These are phyloP conservation scores for Caenorhabditis sp. DNA, from an alignment of 2,888 invertebrate genomes.

Conservation along the genomic window DNA sequence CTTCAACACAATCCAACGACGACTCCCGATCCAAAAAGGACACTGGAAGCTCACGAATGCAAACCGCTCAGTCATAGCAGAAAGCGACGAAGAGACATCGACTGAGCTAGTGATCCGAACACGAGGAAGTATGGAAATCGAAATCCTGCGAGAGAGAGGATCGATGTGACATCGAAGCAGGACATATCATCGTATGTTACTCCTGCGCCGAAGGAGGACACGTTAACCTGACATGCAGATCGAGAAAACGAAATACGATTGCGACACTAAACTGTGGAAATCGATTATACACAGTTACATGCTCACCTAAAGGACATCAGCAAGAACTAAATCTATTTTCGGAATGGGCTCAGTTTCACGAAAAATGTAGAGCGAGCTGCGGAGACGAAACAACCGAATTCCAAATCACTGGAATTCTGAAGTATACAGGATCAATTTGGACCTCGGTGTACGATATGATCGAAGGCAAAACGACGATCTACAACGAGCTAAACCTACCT, in stretches of 20 bases:
- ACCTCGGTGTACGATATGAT: slow-evolving; percentile 12
- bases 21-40: slow-evolving; percentile 27
- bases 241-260: neutral
- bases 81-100: neutral
- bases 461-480: slow-evolving; percentile 3
- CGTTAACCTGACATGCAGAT: neutral
- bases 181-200: slow-evolving; percentile 1
- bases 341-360: neutral
- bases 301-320: slow-evolving; percentile 3
- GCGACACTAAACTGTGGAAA: slow-evolving; percentile 14
- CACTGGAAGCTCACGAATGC: slow-evolving; percentile 16
- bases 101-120: slow-evolving; percentile 2
- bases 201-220: slow-evolving; percentile 16
- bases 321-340: neutral
- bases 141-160: slow-evolving; percentile 6
- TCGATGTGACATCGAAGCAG: neutral
- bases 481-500: slow-evolving; percentile 20
- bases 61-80: slow-evolving; percentile 9
- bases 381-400: neutral
- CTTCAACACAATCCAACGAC: slow-evolving; percentile 1
- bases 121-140: neutral
- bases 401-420: slow-evolving; percentile 22
- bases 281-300: neutral
- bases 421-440: slow-evolving; percentile 33
- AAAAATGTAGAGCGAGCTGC: slow-evolving; percentile 3